phyloP scores from a whole-genome alignment of 2,113 vertebrate genomes.

The Podilymbus podiceps region DNA sequence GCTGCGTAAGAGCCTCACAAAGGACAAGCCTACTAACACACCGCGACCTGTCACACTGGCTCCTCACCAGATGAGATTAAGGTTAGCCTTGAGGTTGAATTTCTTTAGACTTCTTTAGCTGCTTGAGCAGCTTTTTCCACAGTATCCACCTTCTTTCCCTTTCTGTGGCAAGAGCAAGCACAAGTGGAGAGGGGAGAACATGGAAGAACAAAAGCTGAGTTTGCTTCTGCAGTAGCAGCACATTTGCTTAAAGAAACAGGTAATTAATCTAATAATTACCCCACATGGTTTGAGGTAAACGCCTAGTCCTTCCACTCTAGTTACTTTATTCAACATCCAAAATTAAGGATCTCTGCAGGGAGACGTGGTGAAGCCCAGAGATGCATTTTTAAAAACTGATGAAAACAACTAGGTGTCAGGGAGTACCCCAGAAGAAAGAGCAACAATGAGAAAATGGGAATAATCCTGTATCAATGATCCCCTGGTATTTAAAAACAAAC shows the following conservation, averaged over 20 bases:
- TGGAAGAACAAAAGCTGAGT: rapidly evolving
- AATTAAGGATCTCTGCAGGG: background rate
- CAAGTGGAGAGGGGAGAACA: background rate
- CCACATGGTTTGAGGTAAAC: background rate
- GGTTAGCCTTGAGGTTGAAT: background rate
- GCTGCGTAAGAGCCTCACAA: rapidly evolving
- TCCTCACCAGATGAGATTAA: background rate
- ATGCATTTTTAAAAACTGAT: background rate
- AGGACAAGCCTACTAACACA: background rate
- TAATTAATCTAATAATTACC: background rate
- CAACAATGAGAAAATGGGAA: background rate
- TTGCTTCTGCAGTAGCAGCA: background rate
- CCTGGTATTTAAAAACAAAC: background rate
- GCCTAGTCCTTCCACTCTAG: background rate
- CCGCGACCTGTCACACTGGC: rapidly evolving
- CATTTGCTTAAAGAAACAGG: background rate
- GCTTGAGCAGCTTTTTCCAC: background rate
- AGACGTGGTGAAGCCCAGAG: background rate
- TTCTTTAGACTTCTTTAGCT: background rate
- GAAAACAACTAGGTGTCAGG: background rate
- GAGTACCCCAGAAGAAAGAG: background rate
- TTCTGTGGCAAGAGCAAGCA: background rate
- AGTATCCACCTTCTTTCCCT: background rate
- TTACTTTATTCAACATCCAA: background rate
- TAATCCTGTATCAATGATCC: background rate